Evolutionary conservation across 2,113 vertebrate species (phyloP).

Genomic region (Craseonycteris thonglongyai): DNA sequence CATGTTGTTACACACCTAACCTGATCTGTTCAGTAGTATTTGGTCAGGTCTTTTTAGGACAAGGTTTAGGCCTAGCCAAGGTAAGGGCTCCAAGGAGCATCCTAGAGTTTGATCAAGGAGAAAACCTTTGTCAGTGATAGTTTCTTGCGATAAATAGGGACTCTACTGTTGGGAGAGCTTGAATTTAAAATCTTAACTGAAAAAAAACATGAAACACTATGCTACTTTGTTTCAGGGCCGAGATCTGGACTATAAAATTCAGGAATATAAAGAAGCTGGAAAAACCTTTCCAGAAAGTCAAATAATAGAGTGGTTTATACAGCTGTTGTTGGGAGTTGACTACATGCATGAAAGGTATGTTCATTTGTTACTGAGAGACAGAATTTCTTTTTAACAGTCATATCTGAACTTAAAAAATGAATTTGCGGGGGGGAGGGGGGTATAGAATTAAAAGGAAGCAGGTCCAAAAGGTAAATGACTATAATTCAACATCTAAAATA

Average conservation of each 20-base stretch:
- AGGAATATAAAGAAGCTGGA: constrained; percentile 80
- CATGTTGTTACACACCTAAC: background rate
- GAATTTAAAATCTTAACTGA: background rate
- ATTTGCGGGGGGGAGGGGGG: background rate
- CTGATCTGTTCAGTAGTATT: background rate
- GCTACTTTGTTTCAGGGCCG: constrained; percentile 79
- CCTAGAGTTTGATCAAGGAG: background rate
- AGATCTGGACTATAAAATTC: constrained; percentile 88
- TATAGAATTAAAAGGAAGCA: background rate
- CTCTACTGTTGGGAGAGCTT: background rate
- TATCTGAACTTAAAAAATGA: constrained; percentile 8
- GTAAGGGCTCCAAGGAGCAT: background rate
- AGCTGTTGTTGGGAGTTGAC: constrained; percentile 85
- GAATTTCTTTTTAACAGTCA: background rate
- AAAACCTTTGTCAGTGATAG: background rate
- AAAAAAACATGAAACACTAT: constrained; percentile 18
- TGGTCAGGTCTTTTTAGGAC: background rate
- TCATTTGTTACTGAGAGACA: background rate
- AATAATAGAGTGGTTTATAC: constrained; percentile 87
- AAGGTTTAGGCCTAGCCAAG: background rate
- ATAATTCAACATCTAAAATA: background rate
- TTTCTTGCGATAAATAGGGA: background rate
- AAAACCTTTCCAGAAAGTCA: constrained; percentile 80
- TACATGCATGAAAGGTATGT: constrained; percentile 90
- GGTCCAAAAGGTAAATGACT: background rate